phyloP scores from a whole-genome alignment of 1,140 invertebrate genomes.

The Sitobion miscanthi region DNA sequence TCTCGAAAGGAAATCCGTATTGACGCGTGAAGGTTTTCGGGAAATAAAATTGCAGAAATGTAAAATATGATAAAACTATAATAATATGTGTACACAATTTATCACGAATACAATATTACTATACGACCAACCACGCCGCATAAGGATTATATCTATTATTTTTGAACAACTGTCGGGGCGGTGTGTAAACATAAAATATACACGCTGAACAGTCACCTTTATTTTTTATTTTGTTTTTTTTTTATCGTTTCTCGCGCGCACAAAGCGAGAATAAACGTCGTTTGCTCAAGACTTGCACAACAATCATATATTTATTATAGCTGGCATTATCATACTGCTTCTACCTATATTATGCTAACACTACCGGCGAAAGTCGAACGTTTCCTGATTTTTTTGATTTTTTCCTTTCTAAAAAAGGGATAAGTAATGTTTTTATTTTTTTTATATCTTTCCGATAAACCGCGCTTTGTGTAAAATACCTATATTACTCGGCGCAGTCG shows the following conservation, averaged over 20 bases:
- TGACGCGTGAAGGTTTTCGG: background rate
- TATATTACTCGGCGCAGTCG: background rate
- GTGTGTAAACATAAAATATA: background rate
- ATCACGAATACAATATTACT: background rate
- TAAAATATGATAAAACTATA: background rate
- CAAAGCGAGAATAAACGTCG: background rate
- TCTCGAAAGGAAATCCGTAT: background rate
- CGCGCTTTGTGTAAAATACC: background rate
- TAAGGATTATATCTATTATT: background rate
- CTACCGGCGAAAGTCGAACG: slow-evolving; percentile 21
- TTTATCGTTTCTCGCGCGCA: background rate
- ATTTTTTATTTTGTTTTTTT: background rate
- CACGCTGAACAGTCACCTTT: background rate
- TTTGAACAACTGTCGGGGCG: background rate
- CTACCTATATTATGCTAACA: background rate
- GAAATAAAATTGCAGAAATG: background rate
- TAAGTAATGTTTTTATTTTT: background rate
- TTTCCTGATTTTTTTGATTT: slow-evolving; percentile 38
- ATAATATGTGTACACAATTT: background rate
- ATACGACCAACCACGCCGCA: background rate
- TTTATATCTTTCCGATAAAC: background rate
- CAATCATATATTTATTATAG: background rate
- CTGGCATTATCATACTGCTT: no score
- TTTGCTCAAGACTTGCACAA: slow-evolving; percentile 5
- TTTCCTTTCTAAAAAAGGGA: background rate